Conservation (phyloP, 2,113 vertebrate species). For the Lasiurus borealis region DNA sequence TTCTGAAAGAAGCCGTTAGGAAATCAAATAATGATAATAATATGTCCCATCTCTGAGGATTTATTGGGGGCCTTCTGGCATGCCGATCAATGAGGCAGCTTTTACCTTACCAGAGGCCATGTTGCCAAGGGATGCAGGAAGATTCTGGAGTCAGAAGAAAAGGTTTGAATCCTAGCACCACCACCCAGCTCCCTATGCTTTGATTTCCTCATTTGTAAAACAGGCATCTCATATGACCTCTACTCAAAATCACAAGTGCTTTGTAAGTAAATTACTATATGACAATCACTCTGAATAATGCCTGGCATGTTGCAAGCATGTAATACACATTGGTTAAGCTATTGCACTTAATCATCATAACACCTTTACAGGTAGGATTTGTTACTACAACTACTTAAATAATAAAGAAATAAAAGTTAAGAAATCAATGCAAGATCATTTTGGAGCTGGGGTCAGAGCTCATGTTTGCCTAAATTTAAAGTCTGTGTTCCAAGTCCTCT, state of each 20-base stretch:
- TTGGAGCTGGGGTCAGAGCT: background rate
- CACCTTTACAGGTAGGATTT: background rate
- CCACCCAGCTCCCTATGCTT: background rate
- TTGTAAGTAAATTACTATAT: background rate
- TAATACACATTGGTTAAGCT: background rate
- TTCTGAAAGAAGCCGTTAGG: conserved; percentile 44
- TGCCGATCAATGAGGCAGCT: background rate
- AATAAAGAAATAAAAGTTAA: background rate
- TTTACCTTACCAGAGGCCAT: background rate
- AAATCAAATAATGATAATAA: conserved; percentile 43
- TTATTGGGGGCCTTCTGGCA: background rate
- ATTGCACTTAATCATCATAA: background rate
- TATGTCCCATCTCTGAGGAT: background rate
- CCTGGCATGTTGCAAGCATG: background rate
- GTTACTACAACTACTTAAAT: conserved; percentile 22
- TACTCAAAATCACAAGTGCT: background rate
- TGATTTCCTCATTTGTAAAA: background rate
- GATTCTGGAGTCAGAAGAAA: background rate
- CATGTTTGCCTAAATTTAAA: background rate
- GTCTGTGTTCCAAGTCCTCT: background rate
- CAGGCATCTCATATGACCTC: accelerated
- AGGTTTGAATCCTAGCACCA: background rate
- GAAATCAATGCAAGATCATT: background rate
- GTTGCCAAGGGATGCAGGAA: background rate
- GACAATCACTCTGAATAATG: background rate